Percentiles rank a stretch among this genome's conserved stretches.
Evolutionary conservation across 2,888 invertebrate species (phyloP).

Genomic region (Carabus problematicus): DNA sequence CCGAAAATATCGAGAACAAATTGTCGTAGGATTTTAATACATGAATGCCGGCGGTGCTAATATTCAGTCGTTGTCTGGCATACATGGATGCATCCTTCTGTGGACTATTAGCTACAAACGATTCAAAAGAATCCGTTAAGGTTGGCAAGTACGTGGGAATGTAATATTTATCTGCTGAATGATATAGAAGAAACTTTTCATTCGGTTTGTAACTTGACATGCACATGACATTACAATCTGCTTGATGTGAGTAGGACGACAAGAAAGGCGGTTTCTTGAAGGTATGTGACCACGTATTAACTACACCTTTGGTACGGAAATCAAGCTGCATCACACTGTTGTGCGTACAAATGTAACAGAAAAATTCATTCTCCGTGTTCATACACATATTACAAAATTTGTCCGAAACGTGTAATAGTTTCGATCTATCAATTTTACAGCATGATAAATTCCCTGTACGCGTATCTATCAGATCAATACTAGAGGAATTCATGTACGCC

Average conservation of each 20-base stretch:
- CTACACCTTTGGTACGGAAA: conserved; percentile 48
- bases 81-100: conserved; percentile 57
- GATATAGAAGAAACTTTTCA: conserved; percentile 59
- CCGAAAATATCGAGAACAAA: conserved; percentile 56
- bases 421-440: conserved; percentile 55
- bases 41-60: conserved; percentile 56
- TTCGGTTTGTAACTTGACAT: conserved; percentile 61
- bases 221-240: conserved; percentile 58
- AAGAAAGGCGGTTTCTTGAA: conserved; percentile 63
- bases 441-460: conserved; percentile 54
- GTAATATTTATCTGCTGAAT: conserved; percentile 52
- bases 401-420: conserved; percentile 48
- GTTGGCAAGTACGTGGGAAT: conserved; percentile 59
- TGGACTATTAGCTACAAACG: conserved; percentile 54
- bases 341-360: conserved; percentile 23
- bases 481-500: conserved; percentile 55
- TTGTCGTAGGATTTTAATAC: conserved; percentile 54
- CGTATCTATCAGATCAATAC: conserved; percentile 60
- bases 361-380: background rate
- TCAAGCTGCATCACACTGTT: conserved; percentile 15
- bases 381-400: conserved; percentile 23
- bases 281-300: conserved; percentile 66
- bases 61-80: conserved; percentile 55
- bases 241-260: conserved; percentile 57
- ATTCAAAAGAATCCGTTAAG: conserved; percentile 55